These are phyloP conservation scores for Cichladusa arquata DNA, from an alignment of 2,113 vertebrate species.

Conservation along the genomic window DNA sequence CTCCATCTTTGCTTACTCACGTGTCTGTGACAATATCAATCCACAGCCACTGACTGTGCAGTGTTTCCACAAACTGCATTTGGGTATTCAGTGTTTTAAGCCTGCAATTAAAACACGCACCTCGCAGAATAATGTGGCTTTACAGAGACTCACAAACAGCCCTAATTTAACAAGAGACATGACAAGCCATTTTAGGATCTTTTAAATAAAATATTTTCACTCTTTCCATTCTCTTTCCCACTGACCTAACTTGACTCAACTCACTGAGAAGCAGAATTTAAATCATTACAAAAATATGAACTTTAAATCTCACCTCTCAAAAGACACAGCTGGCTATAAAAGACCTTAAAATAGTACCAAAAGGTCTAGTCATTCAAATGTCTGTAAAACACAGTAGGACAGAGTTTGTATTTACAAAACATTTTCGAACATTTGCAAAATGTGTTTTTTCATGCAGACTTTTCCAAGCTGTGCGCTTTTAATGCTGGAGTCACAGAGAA, in stretches of 20 bases:
- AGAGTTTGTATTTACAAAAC: neutral
- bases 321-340: neutral
- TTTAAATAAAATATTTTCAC: neutral
- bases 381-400: neutral
- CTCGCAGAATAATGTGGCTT: neutral
- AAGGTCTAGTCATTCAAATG: neutral
- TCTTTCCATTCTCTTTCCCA: neutral
- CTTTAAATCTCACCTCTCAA: neutral
- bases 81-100: neutral
- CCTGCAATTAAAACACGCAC: neutral
- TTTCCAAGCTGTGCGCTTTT: neutral
- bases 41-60: neutral
- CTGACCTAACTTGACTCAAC: neutral
- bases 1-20: neutral
- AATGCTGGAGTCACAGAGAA: neutral
- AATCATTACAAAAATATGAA: neutral
- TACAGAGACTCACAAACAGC: neutral
- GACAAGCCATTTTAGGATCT: neutral
- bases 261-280: neutral
- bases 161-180: neutral
- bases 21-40: neutral
- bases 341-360: neutral
- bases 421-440: neutral
- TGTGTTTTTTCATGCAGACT: accelerated
- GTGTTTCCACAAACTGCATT: neutral